Base-by-base conservation (phyloP, 2,113 vertebrate species). In the Silurus glanis region DNA sequence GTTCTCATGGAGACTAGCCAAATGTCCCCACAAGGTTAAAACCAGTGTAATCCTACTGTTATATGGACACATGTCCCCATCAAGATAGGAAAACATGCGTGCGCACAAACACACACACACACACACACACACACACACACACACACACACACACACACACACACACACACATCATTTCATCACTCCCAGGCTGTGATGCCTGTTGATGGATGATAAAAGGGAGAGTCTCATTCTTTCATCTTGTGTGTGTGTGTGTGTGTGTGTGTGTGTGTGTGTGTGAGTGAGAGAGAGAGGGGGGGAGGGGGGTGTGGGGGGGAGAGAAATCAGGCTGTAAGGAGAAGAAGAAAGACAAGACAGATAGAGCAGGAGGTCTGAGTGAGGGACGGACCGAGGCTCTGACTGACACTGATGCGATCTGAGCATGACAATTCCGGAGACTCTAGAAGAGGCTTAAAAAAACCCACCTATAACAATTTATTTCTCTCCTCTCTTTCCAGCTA, bases 171-270 rank as follows among this genome's bases (percentile, higher is more conserved):
- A 83, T 86, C 86, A 86, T 89, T 86, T 87, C 83, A 89, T 89
- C 89, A 89, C 83, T 83, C 80, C 67, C 61, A 49, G 74, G 87
- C 85, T 89, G 83, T 89, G 89, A 89, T 88, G 87, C 83, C 89
- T 88, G 85, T 85, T 85, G 87, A 88, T 89, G 86, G 89, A 90
- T 90, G 89, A 89, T 88, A 90, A 90, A 90, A 90, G 85, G 86
- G 85, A 88, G 85, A 85, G 56, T 59, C 83, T 84, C 62, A 59
- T 83, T 85, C 87, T 90, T 90, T 90, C 85, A 89, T 90, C 87
- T 90, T 55, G 37, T 51, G 45, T 89, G 85, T 89, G 51, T 82
- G 78, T 87, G 72, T 67, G 84, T 58, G 69, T 79, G 72, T 82
- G 84, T 80, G 86, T 67, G 72, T 59, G 49, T 67, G 74, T 71